These are phyloP conservation scores for Drosophila biarmipes DNA, from an alignment of 1,140 invertebrate species.

Conservation along the genomic window DNA sequence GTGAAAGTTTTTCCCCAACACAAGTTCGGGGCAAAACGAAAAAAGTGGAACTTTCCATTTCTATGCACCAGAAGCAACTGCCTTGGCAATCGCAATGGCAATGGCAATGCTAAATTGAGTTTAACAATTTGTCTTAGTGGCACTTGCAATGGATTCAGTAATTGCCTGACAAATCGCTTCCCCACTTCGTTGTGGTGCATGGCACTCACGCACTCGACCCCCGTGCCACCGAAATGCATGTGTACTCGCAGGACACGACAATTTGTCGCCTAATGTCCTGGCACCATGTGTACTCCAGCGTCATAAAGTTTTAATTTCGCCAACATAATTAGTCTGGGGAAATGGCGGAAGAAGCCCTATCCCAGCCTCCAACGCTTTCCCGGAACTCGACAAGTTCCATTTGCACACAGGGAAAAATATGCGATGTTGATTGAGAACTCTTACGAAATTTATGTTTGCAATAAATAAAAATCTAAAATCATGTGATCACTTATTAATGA, in stretches of 20 bases:
- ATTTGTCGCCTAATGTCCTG: constrained; percentile 49
- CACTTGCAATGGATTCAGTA: constrained; percentile 47
- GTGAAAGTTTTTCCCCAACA: constrained; percentile 25
- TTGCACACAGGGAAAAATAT: constrained; percentile 5
- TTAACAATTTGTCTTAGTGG: constrained; percentile 55
- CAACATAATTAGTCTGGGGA: constrained; percentile 47
- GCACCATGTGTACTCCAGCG: constrained; percentile 41
- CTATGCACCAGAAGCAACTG: constrained; percentile 26
- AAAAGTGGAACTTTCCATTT: constrained; percentile 30
- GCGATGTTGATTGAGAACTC: too few relatives aligned
- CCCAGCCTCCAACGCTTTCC: constrained; percentile 25
- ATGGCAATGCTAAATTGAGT: constrained; percentile 45
- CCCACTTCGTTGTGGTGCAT: constrained; percentile 30
- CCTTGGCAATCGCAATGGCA: constrained; percentile 30
- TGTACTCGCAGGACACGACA: constrained; percentile 33
- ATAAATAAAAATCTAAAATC: too few relatives aligned
- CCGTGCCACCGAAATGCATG: not conserved
- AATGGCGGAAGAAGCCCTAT: constrained; percentile 44
- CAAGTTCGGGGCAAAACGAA: constrained; percentile 22
- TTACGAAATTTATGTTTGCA: too few relatives aligned
- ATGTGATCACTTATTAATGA: not conserved
- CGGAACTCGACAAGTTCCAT: constrained; percentile 5
- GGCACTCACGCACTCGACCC: constrained; percentile 8
- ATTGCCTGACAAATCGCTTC: constrained; percentile 54
- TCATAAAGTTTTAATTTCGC: constrained; percentile 54